Evolutionary conservation across 2,888 invertebrate species (phyloP).

Genomic region (Selenia dentaria): DNA sequence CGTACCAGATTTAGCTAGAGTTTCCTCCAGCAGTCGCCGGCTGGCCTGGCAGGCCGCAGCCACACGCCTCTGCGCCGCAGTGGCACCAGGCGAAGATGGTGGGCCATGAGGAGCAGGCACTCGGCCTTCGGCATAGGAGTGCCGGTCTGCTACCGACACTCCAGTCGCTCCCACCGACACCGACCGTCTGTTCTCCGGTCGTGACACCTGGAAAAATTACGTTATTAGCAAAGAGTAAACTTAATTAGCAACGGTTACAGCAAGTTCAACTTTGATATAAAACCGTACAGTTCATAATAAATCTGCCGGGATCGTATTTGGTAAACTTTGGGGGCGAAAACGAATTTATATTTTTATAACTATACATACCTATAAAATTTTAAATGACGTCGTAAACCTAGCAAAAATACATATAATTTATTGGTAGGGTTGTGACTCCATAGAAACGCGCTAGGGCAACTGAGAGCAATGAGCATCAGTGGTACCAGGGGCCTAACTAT

Average conservation of each 20-base stretch:
- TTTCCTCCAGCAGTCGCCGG: slow-evolving; percentile 88
- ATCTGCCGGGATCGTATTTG: too few species aligned
- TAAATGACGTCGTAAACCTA: too few species aligned
- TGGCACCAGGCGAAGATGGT: slow-evolving; percentile 71
- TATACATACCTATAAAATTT: too few species aligned
- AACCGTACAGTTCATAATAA: too few species aligned
- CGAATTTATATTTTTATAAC: too few species aligned
- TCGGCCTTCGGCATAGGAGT: slow-evolving; percentile 67
- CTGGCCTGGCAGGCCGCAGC: slow-evolving; percentile 82
- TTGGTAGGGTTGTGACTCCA: too few species aligned
- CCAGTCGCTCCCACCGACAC: slow-evolving; percentile 63
- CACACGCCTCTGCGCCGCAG: slow-evolving; percentile 59
- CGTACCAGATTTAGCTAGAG: slow-evolving; percentile 83
- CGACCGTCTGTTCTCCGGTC: slow-evolving; percentile 64
- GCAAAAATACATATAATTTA: too few species aligned
- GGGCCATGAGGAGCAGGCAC: slow-evolving; percentile 73
- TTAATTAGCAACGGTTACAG: neutral
- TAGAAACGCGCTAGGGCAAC: too few species aligned
- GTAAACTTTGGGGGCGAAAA: too few species aligned
- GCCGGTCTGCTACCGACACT: slow-evolving; percentile 51
- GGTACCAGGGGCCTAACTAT: too few species aligned
- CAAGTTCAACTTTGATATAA: too few species aligned
- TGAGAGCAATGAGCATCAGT: too few species aligned
- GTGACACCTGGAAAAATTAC: slow-evolving; percentile 57
- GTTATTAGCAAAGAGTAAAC: slow-evolving; percentile 1